Base-by-base conservation (phyloP, 2,888 invertebrate genomes). In the Pristionchus maxplancki region DNA sequence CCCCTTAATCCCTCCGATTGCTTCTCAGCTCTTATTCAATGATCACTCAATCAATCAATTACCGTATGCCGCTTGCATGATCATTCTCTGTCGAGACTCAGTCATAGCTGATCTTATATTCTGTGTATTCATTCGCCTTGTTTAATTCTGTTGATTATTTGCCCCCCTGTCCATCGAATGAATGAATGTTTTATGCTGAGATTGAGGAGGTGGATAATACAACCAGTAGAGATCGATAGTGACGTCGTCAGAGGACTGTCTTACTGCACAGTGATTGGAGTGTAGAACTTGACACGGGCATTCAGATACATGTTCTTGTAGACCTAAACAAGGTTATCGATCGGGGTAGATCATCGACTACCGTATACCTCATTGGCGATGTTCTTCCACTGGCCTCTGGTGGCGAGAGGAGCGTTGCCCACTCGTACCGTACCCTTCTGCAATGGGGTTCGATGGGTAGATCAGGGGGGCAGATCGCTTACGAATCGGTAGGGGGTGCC, bases 331-430 rank as follows among this genome's bases (percentile, higher is more conserved):
- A n/a, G 17, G 40, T 40, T 62, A 58, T 84, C 62, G 84, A 84
- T 84, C 48, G 24, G 44, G 1, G 15, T n/a, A 0, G 13, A 37
- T 24, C 15, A 13, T 40, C 64, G 11, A 37, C 13, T 31, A 31
- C 83, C 53, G 58, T 58, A n/a, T 40, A 87, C 87, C 87, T 87
- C 87, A 15, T 44, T 58, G n/a, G 87, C 87, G 40, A 87, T 74
- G 24, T 31, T 40, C 87, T 87, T 87, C 87, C 87, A 87, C 87
- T 87, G 87, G 24, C 87, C 87, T 53, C 87, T 48, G 24, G 87
- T 87, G 53, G 87, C 87, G 15, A 87, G 37, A 9, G 87, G 87
- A 0, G 53, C 87, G 71, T 78, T 78, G 53, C 50, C 37, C 28
- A 87, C 78, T 13, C 50, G 28, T 24, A 87, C 40, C 53, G 40